Percentiles rank a stretch among this genome's conserved stretches.
Conservation (phyloP, 2,888 invertebrate species). For the Phanerotoma sp. region DNA sequence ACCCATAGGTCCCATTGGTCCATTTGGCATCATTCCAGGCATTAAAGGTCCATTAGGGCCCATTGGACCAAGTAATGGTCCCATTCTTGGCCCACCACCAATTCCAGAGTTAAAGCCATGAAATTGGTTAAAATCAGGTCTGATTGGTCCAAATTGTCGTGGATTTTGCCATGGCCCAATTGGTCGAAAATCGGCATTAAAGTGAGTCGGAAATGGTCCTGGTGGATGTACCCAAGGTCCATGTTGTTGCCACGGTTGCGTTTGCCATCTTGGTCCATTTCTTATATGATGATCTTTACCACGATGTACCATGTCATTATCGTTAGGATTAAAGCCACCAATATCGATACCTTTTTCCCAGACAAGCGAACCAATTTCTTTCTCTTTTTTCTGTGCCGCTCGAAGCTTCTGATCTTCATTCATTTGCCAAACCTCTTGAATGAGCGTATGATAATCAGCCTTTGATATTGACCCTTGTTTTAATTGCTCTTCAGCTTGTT, state of each 20-base stretch:
- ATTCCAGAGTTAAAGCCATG: slow-evolving; percentile 49
- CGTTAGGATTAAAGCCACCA: slow-evolving; percentile 32
- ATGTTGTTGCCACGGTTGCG: slow-evolving; percentile 47
- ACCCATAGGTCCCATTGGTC: slow-evolving; percentile 41
- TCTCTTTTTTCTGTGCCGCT: slow-evolving; percentile 74
- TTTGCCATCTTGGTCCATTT: slow-evolving; percentile 51
- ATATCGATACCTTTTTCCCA: slow-evolving; percentile 48
- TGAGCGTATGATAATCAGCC: slow-evolving; percentile 72
- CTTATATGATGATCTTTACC: slow-evolving; percentile 52
- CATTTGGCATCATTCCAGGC: slow-evolving; percentile 25
- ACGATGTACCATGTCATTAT: slow-evolving; percentile 55
- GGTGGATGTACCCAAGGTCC: slow-evolving; percentile 48
- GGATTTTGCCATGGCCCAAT: slow-evolving; percentile 55
- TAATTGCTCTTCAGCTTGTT: slow-evolving; percentile 79
- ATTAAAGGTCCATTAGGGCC: slow-evolving; percentile 40
- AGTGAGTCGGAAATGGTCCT: slow-evolving; percentile 49
- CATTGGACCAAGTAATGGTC: slow-evolving; percentile 40
- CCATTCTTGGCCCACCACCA: slow-evolving; percentile 44
- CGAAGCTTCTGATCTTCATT: slow-evolving; percentile 76
- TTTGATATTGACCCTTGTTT: slow-evolving; percentile 74
- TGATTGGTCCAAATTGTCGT: slow-evolving; percentile 50
- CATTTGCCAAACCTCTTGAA: slow-evolving; percentile 76
- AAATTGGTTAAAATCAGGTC: slow-evolving; percentile 49
- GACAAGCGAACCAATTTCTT: slow-evolving; percentile 60
- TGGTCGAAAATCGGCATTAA: slow-evolving; percentile 47